Conservation (phyloP, 2,888 invertebrate species). For the Rosalia funebris region DNA sequence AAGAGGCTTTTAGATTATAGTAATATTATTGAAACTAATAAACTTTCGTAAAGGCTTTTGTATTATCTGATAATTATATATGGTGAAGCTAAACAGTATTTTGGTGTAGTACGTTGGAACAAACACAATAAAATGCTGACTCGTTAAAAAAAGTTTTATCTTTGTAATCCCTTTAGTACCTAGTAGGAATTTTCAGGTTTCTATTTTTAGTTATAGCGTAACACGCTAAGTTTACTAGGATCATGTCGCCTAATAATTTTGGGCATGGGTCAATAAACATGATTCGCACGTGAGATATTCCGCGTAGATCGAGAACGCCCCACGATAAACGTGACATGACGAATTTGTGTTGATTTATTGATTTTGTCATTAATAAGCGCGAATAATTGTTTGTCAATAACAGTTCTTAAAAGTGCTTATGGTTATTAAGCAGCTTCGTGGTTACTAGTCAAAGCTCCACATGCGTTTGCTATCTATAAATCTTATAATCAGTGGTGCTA, state of each 20-base stretch:
- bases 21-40: too few relatives aligned
- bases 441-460: background rate
- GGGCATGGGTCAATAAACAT: background rate
- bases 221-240: background rate
- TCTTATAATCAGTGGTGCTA: background rate
- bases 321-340: background rate
- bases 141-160: constrained; percentile 15
- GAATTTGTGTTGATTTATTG: constrained; percentile 12
- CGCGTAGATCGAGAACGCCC: background rate
- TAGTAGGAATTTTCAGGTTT: constrained; percentile 15
- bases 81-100: too few relatives aligned
- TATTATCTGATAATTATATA: too few relatives aligned
- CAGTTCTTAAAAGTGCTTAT: too few relatives aligned
- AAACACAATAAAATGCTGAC: constrained; percentile 5
- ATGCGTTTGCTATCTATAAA: background rate
- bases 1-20: too few relatives aligned
- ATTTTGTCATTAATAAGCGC: background rate
- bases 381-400: background rate
- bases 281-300: constrained; percentile 1
- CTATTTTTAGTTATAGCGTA: constrained; percentile 22
- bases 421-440: too few relatives aligned
- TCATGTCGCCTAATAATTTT: background rate
- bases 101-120: too few relatives aligned
- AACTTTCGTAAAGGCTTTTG: too few relatives aligned
- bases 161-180: constrained; percentile 22